These are phyloP conservation scores for Syrista parreyssii DNA, from an alignment of 2,888 invertebrate genomes.

Conservation along the genomic window DNA sequence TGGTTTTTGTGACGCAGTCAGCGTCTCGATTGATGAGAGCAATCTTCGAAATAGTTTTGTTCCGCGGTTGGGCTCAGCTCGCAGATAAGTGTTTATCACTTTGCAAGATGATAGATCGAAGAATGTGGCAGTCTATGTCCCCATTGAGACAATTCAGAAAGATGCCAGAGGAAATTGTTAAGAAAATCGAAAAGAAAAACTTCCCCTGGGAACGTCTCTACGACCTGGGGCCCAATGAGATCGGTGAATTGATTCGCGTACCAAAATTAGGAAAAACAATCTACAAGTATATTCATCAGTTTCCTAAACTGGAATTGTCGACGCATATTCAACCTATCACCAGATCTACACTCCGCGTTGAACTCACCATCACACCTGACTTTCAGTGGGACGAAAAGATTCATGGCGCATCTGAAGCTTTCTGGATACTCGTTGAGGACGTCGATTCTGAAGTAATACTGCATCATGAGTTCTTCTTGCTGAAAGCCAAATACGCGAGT, in stretches of 20 bases:
- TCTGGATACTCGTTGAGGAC: constrained; percentile 90
- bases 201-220: constrained; percentile 95
- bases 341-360: constrained; percentile 90
- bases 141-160: constrained; percentile 96
- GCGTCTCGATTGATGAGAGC: constrained; percentile 95
- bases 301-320: constrained; percentile 94
- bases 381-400: constrained; percentile 99
- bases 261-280: constrained; percentile 95
- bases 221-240: constrained; percentile 96
- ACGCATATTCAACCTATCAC: constrained; percentile 99
- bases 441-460: constrained; percentile 91
- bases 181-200: constrained; percentile 98
- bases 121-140: constrained; percentile 99
- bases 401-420: constrained; percentile 83
- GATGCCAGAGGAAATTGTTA: constrained; percentile 96
- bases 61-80: constrained; percentile 95
- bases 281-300: constrained; percentile 96
- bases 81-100: constrained; percentile 95
- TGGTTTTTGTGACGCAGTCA: constrained; percentile 99
- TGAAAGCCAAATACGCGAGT: constrained; percentile 92
- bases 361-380: constrained; percentile 97
- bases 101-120: constrained; percentile 98
- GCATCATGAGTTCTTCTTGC: constrained; percentile 89
- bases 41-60: constrained; percentile 96
- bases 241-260: constrained; percentile 91